Evolutionary conservation across 1,140 invertebrate species (phyloP).

Genomic region (Eupristina koningsbergeri): DNA sequence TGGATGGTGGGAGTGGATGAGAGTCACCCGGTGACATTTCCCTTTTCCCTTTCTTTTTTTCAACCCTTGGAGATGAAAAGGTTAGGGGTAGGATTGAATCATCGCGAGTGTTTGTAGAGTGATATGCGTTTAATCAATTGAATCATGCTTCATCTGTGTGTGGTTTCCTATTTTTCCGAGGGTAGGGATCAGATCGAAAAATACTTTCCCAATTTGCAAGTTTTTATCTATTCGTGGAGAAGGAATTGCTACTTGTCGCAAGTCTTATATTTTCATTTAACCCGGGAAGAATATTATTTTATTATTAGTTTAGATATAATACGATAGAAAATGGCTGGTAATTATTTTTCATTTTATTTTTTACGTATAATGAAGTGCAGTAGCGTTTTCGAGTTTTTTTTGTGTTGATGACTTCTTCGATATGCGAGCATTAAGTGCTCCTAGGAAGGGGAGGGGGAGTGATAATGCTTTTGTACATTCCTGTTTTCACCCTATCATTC

Average conservation of each 20-base stretch:
- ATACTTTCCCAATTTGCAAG: background rate
- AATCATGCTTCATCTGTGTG: conserved; percentile 62
- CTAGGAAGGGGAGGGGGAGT: background rate
- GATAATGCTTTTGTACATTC: background rate
- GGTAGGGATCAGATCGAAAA: background rate
- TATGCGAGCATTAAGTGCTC: background rate
- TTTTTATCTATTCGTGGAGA: background rate
- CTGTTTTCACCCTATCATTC: background rate
- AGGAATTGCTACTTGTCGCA: background rate
- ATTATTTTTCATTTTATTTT: background rate
- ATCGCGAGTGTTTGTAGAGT: conserved; percentile 74
- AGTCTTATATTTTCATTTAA: background rate
- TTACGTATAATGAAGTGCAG: background rate
- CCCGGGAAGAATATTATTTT: background rate
- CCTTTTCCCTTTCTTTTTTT: conserved; percentile 52
- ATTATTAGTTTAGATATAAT: background rate
- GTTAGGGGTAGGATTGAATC: conserved; percentile 70
- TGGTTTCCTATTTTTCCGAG: too few species aligned
- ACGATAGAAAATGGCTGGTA: background rate
- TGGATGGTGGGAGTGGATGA: conserved; percentile 62
- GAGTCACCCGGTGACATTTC: conserved; percentile 3
- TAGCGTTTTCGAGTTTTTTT: background rate
- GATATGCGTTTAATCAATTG: conserved; percentile 66
- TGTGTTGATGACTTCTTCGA: background rate
- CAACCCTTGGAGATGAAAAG: background rate